Evolutionary conservation across 2,888 invertebrate genomes (phyloP), one percentile per base, ranked within the genome.

Genomic region (Lottia scabra): DNA sequence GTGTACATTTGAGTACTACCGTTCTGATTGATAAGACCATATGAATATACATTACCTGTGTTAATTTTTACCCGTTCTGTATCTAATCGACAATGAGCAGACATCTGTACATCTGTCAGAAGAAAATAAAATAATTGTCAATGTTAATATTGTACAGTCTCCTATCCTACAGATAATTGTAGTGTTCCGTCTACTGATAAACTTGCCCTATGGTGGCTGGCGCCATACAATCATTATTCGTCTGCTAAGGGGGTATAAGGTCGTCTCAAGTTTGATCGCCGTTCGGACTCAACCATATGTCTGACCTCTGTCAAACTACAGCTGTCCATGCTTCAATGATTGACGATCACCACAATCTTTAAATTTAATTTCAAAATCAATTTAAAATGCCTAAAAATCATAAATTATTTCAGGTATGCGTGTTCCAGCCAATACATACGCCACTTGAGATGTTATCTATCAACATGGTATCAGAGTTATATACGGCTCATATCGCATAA

Each of bases 1-100:
- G 38, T 38, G 38, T 6, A 8, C 8, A 38, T 38, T 6, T 38
- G n/a, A n/a, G 5, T 30, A 30, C 38, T 38, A 38, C 10, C 10
- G 10, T 38, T 38, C 5, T 1, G 5, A 38, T 38, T 38, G 38
- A 38, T 38, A 38, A 38, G 38, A 10, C 38, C 3, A 38, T 38
- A 38, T 8, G 38, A 38, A 38, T 8, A 38, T 56, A 56, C 56
- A 10, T 56, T 56, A 56, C 56, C 56, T 56, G 56, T 56, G 56
- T 56, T 56, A 56, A 56, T 56, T 56, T 56, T 56, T 56, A 56
- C 56, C 56, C 56, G 56, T 56, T 56, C 56, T 56, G 56, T 56
- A 56, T 56, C 56, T 56, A 56, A 56, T 23, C 23, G 56, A 56
- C 56, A 56, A 56, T 56, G 56, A 56, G 56, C 56, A 56, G 56